Evolutionary conservation across 2,113 vertebrate species (phyloP).

Genomic region (Polyodon spathula): DNA sequence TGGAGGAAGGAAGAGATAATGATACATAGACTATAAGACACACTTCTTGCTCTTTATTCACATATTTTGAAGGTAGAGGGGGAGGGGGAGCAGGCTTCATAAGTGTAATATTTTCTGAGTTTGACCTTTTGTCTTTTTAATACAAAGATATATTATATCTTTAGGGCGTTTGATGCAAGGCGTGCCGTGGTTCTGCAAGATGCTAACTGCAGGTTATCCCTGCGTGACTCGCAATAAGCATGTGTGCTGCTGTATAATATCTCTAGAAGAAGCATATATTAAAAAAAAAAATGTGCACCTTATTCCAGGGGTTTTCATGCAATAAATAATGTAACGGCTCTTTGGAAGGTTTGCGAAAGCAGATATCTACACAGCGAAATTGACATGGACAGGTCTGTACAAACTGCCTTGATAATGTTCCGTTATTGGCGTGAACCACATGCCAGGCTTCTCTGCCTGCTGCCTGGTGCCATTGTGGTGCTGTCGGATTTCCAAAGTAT

Average conservation of each 20-base stretch:
- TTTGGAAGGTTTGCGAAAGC: conserved; percentile 28
- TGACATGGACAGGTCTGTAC: conserved; percentile 23
- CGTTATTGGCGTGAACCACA: conserved; percentile 22
- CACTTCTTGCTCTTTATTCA: conserved; percentile 62
- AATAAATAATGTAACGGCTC: conserved; percentile 20
- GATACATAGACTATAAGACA: conserved; percentile 66
- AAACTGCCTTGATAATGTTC: conserved; percentile 15
- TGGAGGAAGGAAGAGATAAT: conserved; percentile 69
- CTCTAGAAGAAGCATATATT: conserved; percentile 10
- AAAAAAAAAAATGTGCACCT: not conserved
- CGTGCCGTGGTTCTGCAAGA: conserved; percentile 35
- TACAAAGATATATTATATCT: conserved; percentile 71
- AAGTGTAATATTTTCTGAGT: conserved; percentile 69
- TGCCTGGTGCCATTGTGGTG: conserved; percentile 45
- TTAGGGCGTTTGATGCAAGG: conserved; percentile 55
- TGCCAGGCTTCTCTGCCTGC: conserved; percentile 25
- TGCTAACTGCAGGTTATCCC: conserved; percentile 28
- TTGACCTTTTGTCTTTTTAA: conserved; percentile 75
- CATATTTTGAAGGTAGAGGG: conserved; percentile 60
- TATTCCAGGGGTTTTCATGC: conserved; percentile 26
- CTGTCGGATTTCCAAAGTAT: conserved; percentile 28
- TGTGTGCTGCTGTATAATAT: conserved; percentile 35
- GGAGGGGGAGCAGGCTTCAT: conserved; percentile 49
- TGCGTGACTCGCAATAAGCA: conserved; percentile 40
- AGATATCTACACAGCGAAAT: conserved; percentile 26